Evolutionary conservation across 2,797 vertebrate genomes (phyloP).

Genomic region (Characodon lateralis): DNA sequence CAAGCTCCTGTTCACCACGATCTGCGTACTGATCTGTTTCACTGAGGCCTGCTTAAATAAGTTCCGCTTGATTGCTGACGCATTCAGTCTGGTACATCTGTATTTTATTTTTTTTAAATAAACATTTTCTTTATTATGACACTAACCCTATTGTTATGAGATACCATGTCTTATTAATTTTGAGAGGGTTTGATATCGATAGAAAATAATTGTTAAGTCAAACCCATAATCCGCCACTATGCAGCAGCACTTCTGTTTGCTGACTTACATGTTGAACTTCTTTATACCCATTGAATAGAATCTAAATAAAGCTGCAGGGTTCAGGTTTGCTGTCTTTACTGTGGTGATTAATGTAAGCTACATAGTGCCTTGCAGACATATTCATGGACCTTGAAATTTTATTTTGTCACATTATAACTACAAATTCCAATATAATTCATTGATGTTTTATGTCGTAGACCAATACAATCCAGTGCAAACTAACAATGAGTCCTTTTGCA

Average conservation of each 20-base stretch:
- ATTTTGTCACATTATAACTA: neutral
- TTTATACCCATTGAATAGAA: conserved; percentile 1
- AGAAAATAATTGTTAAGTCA: neutral
- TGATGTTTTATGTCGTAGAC: neutral
- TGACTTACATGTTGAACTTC: too few species aligned
- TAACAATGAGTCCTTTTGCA: neutral
- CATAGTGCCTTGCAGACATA: neutral
- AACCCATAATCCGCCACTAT: neutral
- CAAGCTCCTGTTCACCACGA: conserved; percentile 73
- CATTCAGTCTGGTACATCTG: conserved; percentile 15
- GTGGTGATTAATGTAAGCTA: neutral
- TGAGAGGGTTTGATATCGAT: neutral
- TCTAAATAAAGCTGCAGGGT: conserved; percentile 4
- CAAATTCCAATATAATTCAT: too few species aligned
- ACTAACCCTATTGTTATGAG: neutral
- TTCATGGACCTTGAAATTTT: neutral
- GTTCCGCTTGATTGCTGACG: conserved; percentile 1
- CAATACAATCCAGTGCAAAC: neutral
- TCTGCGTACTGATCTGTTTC: conserved; percentile 23
- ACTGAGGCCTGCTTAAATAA: neutral
- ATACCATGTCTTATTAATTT: neutral
- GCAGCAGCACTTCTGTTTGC: neutral
- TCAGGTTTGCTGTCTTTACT: conserved; percentile 8
- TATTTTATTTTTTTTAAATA: neutral
- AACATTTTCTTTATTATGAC: neutral